A percentile compares a stretch with the other conserved stretches of the same genome.
Conservation (phyloP, 2,888 invertebrate genomes). For the Epinotia demarniana region DNA sequence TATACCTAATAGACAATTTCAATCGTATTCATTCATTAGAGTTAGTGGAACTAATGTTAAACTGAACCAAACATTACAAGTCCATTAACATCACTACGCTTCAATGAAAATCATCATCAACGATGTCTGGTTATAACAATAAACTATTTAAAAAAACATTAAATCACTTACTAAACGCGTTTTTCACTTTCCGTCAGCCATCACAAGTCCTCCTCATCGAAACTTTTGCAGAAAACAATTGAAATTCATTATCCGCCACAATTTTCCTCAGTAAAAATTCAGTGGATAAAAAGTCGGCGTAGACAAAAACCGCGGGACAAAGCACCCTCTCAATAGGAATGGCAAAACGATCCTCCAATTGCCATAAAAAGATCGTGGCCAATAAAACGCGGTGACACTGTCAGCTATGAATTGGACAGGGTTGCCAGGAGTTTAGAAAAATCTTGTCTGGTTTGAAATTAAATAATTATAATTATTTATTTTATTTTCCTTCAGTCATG, state of each 20-base stretch:
- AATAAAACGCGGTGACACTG: constrained; percentile 79
- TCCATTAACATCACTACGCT: too few species aligned
- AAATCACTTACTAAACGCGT: not conserved
- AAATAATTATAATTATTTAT: too few species aligned
- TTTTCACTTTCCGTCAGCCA: not conserved
- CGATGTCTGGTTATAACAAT: too few species aligned
- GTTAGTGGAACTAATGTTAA: too few species aligned
- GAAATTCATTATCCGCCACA: constrained; percentile 34
- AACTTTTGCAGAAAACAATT: constrained; percentile 24
- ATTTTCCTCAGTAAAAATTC: constrained; percentile 53
- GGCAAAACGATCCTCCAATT: constrained; percentile 78
- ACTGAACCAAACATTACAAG: too few species aligned
- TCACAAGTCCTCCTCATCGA: too few species aligned
- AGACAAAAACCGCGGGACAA: constrained; percentile 56
- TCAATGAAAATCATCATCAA: too few species aligned
- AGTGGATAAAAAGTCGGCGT: constrained; percentile 57
- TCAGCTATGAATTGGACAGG: constrained; percentile 73
- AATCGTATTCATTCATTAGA: too few species aligned
- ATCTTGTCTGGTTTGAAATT: not conserved
- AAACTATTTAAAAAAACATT: too few species aligned
- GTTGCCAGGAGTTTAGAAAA: constrained; percentile 25
- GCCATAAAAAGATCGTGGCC: constrained; percentile 81
- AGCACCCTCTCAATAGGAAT: constrained; percentile 73
- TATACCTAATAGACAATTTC: too few species aligned
- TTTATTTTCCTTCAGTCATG: too few species aligned